Conservation (phyloP, 2,113 vertebrate species). For the Tretioscincus oriximinensis region DNA sequence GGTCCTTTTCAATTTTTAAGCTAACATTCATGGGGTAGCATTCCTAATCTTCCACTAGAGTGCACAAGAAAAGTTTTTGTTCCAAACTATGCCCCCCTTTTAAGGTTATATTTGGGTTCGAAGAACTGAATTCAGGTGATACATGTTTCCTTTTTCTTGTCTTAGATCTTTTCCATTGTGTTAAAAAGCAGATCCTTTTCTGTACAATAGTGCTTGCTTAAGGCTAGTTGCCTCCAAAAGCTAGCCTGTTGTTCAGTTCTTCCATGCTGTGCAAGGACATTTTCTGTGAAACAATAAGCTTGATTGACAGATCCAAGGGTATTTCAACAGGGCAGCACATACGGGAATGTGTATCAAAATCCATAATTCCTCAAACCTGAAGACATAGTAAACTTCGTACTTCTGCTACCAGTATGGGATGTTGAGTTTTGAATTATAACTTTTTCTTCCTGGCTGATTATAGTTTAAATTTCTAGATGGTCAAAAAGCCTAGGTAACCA, state of each 20-base stretch:
- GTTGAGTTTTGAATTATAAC: neutral
- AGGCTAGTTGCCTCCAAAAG: neutral
- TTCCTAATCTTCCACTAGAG: no score
- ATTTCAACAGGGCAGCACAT: no score
- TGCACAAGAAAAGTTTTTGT: no score
- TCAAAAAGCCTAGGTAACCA: neutral
- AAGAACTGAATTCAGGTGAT: neutral
- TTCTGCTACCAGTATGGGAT: neutral
- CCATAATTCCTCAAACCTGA: neutral
- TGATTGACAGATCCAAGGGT: neutral
- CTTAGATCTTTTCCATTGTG: neutral
- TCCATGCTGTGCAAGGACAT: neutral
- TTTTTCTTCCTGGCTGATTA: no score
- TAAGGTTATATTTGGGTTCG: neutral
- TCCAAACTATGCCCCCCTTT: no score
- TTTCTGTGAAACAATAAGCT: neutral
- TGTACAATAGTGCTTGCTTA: no score
- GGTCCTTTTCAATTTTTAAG: no score
- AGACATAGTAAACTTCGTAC: neutral
- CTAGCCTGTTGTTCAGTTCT: neutral
- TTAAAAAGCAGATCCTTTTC: neutral
- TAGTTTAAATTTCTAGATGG: neutral
- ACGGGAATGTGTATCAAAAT: neutral
- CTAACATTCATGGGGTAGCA: no score
- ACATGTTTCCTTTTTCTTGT: neutral